Conservation (phyloP, 2,797 vertebrate species). For the Sebastes cheni region DNA sequence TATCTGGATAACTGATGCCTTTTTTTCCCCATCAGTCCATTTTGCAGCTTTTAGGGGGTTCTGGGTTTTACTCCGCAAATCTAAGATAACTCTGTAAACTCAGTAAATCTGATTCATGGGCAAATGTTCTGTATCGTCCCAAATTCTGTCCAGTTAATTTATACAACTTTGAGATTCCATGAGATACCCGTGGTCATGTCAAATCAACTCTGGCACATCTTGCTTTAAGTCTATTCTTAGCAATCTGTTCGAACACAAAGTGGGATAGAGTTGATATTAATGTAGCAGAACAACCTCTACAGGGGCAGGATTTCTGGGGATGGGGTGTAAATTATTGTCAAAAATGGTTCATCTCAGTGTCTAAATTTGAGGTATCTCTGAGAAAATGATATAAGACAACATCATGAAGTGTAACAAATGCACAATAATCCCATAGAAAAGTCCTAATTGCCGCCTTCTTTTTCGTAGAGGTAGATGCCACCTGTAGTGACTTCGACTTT, state of each 20-base stretch:
- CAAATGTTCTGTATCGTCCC: neutral
- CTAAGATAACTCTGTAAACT: neutral
- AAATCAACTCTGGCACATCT: neutral
- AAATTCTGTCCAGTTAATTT: neutral
- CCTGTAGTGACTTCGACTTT: slow-evolving; percentile 98
- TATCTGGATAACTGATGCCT: neutral
- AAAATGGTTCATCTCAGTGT: neutral
- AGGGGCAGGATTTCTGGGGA: neutral
- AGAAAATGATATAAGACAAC: neutral
- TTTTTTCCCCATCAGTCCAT: neutral
- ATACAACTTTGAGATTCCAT: neutral
- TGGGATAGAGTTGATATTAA: neutral
- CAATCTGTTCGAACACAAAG: neutral
- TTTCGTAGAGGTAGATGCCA: slow-evolving; percentile 92
- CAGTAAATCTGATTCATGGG: neutral
- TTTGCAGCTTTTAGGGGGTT: neutral
- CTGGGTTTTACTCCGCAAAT: neutral
- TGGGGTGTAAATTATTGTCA: neutral
- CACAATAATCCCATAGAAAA: neutral
- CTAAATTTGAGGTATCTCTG: neutral
- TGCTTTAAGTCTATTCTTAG: neutral
- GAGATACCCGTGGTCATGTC: neutral
- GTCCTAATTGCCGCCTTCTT: neutral
- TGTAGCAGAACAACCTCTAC: neutral
- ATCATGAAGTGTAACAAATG: neutral